phyloP scores from a whole-genome alignment of 2,888 invertebrate genomes.

The Globia sparganii region DNA sequence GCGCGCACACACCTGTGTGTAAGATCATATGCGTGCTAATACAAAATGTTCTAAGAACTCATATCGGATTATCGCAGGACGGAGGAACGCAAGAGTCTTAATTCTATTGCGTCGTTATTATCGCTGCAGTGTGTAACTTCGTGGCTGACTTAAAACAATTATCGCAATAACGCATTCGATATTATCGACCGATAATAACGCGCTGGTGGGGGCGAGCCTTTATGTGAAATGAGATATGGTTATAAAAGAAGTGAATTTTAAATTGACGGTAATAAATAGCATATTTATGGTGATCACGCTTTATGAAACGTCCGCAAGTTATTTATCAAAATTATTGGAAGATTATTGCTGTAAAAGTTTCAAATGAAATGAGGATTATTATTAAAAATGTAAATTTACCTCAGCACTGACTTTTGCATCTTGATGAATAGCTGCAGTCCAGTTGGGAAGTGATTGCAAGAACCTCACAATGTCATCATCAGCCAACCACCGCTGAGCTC shows the following conservation, averaged over 20 bases:
- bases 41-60: too few relatives aligned
- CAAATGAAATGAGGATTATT: background rate
- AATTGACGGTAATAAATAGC: background rate
- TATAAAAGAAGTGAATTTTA: background rate
- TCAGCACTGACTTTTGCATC: slow-evolving; percentile 58
- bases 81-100: too few relatives aligned
- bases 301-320: background rate
- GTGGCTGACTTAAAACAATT: too few relatives aligned
- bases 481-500: slow-evolving; percentile 92
- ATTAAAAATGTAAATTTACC: slow-evolving; percentile 40
- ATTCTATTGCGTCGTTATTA: too few relatives aligned
- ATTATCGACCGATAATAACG: too few relatives aligned
- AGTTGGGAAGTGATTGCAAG: slow-evolving; percentile 92
- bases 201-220: too few relatives aligned
- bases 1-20: too few relatives aligned
- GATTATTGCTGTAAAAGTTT: too few relatives aligned
- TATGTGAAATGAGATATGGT: background rate
- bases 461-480: slow-evolving; percentile 98
- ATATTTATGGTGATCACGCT: background rate
- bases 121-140: too few relatives aligned
- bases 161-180: too few relatives aligned
- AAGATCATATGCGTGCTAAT: too few relatives aligned
- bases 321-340: background rate
- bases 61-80: too few relatives aligned
- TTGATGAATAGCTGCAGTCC: slow-evolving; percentile 70